Conservation (phyloP, 1,140 invertebrate genomes). For the Colletes latitarsis region DNA sequence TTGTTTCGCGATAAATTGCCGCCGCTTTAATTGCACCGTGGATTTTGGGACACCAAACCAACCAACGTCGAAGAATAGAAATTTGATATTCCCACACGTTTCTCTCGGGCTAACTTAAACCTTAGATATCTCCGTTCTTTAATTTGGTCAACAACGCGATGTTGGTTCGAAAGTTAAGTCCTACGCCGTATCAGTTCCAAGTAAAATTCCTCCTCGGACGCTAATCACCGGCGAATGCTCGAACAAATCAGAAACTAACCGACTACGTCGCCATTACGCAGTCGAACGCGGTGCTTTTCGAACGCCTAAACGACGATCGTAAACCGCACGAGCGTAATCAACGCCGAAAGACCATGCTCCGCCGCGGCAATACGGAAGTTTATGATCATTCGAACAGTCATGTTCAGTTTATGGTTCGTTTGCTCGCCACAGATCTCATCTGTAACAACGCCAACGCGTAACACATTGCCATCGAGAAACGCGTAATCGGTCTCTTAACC, state of each 20-base stretch:
- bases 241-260: too few relatives aligned
- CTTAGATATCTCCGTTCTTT: too few relatives aligned
- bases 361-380: constrained; percentile 2
- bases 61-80: too few relatives aligned
- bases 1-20: neutral
- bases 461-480: neutral
- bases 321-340: neutral
- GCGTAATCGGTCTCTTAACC: too few relatives aligned
- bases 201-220: too few relatives aligned
- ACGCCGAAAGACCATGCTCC: neutral
- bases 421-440: neutral
- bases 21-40: neutral
- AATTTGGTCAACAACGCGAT: too few relatives aligned
- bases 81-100: too few relatives aligned
- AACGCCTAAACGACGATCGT: neutral
- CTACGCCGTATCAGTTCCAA: too few relatives aligned
- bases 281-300: neutral
- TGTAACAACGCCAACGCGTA: neutral
- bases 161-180: too few relatives aligned
- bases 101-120: too few relatives aligned
- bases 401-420: neutral
- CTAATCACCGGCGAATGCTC: too few relatives aligned
- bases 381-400: neutral
- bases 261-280: too few relatives aligned
- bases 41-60: neutral